These are phyloP conservation scores for Vesta saturnalis DNA, from an alignment of 2,888 invertebrate genomes.

Conservation along the genomic window DNA sequence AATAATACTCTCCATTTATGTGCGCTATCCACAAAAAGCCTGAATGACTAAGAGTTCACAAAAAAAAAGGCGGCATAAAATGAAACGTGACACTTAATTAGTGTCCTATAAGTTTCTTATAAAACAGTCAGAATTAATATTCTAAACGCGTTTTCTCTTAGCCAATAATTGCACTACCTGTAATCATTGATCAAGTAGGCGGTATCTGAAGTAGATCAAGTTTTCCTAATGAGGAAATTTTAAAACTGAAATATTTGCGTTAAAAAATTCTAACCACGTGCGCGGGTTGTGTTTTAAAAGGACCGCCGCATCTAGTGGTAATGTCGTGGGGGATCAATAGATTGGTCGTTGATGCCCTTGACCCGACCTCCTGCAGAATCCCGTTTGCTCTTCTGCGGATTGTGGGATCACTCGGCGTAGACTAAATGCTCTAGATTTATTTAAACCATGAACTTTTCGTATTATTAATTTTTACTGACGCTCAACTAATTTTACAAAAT, in stretches of 20 bases:
- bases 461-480: no score
- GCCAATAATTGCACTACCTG: background rate
- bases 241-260: conserved; percentile 38
- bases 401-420: background rate
- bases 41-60: no score
- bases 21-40: no score
- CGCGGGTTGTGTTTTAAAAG: conserved; percentile 41
- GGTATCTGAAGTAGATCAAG: no score
- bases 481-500: no score
- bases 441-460: no score
- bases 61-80: no score
- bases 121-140: no score
- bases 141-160: background rate
- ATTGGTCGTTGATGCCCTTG: conserved; percentile 58
- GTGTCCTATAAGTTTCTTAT: no score
- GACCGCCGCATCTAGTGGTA: conserved; percentile 34
- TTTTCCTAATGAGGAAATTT: background rate
- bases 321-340: conserved; percentile 57
- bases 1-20: no score
- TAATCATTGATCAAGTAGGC: background rate
- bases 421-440: background rate
- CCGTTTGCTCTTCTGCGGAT: conserved; percentile 20
- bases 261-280: conserved; percentile 46
- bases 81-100: no score
- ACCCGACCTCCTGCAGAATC: conserved; percentile 59